Conservation (phyloP, 2,888 invertebrate genomes). For the Emmelina monodactyla region DNA sequence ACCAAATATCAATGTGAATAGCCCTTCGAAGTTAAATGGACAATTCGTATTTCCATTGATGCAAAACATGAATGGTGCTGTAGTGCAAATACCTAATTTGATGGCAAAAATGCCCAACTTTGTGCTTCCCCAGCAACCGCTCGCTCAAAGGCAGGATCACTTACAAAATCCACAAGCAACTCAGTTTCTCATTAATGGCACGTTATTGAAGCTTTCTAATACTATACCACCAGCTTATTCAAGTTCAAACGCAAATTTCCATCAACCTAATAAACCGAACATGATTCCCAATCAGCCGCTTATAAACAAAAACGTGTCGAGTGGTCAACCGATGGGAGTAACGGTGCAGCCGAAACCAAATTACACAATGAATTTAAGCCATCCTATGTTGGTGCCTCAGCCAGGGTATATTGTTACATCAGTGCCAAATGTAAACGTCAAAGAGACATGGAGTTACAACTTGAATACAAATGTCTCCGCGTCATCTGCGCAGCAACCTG, state of each 20-base stretch:
- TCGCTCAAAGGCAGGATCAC: conserved; percentile 45
- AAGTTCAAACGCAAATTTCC: conserved; percentile 28
- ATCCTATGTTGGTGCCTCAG: conserved; percentile 54
- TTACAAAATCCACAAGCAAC: conserved; percentile 50
- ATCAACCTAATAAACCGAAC: too few relatives aligned
- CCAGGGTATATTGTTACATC: conserved; percentile 61
- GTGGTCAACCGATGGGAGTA: conserved; percentile 52
- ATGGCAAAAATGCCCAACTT: conserved; percentile 67
- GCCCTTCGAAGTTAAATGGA: conserved; percentile 55
- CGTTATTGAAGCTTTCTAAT: conserved; percentile 53
- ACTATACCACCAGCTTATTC: conserved; percentile 40
- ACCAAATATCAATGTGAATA: conserved; percentile 48
- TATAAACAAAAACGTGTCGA: conserved; percentile 53
- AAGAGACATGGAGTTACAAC: conserved; percentile 54
- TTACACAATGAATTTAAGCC: conserved; percentile 59
- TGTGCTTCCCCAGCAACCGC: conserved; percentile 46
- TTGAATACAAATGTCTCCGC: conserved; percentile 28
- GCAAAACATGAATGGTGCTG: conserved; percentile 65
- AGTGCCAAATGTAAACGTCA: conserved; percentile 59
- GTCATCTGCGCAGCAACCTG: conserved; percentile 27
- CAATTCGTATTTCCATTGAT: conserved; percentile 68
- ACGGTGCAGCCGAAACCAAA: conserved; percentile 60
- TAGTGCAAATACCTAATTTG: conserved; percentile 70
- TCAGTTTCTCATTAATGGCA: conserved; percentile 59
- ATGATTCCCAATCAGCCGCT: conserved; percentile 45